These are phyloP conservation scores for Drosophila formosana DNA, from an alignment of 2,888 invertebrate species.

Conservation along the genomic window DNA sequence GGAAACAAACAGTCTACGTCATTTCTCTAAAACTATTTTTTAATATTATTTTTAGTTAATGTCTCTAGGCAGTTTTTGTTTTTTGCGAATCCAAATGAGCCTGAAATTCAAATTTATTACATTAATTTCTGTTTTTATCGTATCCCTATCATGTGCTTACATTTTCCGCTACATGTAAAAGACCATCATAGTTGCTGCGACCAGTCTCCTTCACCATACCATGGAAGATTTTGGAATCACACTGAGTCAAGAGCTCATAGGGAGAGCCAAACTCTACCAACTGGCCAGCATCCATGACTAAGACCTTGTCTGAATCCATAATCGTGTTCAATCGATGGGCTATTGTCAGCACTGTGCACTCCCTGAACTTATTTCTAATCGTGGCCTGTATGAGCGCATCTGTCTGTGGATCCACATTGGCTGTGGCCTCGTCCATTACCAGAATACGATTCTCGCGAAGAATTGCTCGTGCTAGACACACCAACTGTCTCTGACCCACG, in stretches of 20 bases:
- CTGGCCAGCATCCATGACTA: conserved; percentile 90
- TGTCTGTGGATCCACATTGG: conserved; percentile 96
- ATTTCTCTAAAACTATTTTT: background rate
- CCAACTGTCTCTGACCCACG: conserved; percentile 95
- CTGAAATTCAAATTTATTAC: conserved; percentile 15
- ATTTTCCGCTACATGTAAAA: conserved; percentile 88
- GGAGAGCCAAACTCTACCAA: conserved; percentile 90
- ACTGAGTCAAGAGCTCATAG: conserved; percentile 86
- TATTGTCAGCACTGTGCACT: conserved; percentile 95
- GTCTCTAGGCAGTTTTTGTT: conserved; percentile 31
- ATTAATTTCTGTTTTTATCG: background rate
- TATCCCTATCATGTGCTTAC: conserved; percentile 45
- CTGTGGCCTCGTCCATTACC: conserved; percentile 96
- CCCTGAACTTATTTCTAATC: conserved; percentile 90
- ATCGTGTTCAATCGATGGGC: conserved; percentile 96
- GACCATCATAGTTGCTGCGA: conserved; percentile 65
- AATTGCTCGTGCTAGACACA: conserved; percentile 95
- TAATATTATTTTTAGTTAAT: background rate
- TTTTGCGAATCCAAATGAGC: conserved; percentile 39
- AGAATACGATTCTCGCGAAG: conserved; percentile 93
- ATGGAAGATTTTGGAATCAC: conserved; percentile 85
- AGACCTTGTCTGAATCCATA: conserved; percentile 87
- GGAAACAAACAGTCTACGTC: background rate
- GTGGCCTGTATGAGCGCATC: conserved; percentile 93
- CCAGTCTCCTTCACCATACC: conserved; percentile 63